phyloP scores from a whole-genome alignment of 53 echinoderm and acorn worm genomes.

The Glandiceps talaboti region DNA sequence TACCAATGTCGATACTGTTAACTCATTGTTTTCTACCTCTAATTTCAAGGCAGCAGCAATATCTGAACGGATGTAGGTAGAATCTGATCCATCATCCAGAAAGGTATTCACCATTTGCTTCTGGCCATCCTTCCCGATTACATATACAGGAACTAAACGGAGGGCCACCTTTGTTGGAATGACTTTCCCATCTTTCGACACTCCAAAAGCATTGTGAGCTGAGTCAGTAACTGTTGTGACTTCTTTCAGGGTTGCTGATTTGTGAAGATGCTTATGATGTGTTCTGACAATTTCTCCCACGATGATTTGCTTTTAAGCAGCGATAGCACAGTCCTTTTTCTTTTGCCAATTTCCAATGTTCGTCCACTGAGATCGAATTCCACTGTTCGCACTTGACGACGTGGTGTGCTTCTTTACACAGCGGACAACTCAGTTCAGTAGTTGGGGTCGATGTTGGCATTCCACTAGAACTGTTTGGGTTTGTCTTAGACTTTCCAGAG shows the following conservation, averaged over 20 bases:
- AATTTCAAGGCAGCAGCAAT: not conserved
- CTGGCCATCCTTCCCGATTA: not conserved
- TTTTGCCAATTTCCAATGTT: not conserved
- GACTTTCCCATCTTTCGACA: not conserved
- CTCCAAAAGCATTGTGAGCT: not conserved
- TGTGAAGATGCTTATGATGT: not conserved
- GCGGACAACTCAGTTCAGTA: not conserved
- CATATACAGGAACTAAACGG: not conserved
- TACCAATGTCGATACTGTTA: not conserved
- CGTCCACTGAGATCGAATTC: not conserved
- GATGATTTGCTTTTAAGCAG: not conserved
- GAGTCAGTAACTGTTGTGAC: not conserved
- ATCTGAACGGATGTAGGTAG: not conserved
- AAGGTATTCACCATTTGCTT: not conserved
- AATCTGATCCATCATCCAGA: not conserved
- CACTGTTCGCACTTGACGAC: not conserved
- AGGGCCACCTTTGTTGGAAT: not conserved
- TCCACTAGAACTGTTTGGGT: not conserved
- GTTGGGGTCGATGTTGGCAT: not conserved
- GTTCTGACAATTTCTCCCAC: not conserved
- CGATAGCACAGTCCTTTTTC: not conserved
- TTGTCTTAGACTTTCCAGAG: not conserved
- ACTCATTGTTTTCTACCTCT: not conserved
- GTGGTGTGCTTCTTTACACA: not conserved
- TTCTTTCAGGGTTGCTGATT: not conserved